Conservation (phyloP, 1,140 invertebrate species). For the Bombus terrestris region DNA sequence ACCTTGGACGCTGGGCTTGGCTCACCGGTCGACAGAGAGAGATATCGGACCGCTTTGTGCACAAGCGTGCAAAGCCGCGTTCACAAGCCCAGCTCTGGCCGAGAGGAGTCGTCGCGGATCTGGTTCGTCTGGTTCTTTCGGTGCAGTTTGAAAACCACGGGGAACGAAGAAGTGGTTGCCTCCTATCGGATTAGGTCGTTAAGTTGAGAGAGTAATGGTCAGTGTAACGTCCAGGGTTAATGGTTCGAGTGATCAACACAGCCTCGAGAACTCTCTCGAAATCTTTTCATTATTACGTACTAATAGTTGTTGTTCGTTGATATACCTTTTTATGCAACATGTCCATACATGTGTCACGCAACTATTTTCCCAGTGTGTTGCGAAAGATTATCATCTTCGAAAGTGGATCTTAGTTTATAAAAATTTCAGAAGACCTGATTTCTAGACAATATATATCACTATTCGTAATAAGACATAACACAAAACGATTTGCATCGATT, state of each 20-base stretch:
- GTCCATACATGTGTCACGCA: too few relatives aligned
- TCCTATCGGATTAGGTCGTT: slow-evolving; percentile 2
- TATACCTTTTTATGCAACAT: too few relatives aligned
- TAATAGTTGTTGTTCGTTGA: neutral
- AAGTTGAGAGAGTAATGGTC: neutral
- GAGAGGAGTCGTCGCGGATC: slow-evolving; percentile 8
- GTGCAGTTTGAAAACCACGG: neutral
- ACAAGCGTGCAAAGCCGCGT: slow-evolving; percentile 45
- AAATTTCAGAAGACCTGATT: too few relatives aligned
- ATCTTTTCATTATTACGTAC: neutral
- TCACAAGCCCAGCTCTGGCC: neutral
- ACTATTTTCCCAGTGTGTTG: too few relatives aligned
- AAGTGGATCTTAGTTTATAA: too few relatives aligned
- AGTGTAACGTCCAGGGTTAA: neutral
- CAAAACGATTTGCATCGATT: neutral
- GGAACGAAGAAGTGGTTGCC: neutral
- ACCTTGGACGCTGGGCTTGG: slow-evolving; percentile 70
- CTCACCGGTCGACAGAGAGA: slow-evolving; percentile 22
- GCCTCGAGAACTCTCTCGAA: neutral
- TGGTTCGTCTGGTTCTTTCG: slow-evolving; percentile 15
- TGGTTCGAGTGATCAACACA: neutral
- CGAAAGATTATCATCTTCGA: too few relatives aligned
- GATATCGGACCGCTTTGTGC: slow-evolving; percentile 33
- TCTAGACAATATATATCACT: too few relatives aligned
- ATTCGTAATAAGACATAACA: too few relatives aligned